Conservation (phyloP, 2,113 vertebrate genomes). For the Clarias batrachus region DNA sequence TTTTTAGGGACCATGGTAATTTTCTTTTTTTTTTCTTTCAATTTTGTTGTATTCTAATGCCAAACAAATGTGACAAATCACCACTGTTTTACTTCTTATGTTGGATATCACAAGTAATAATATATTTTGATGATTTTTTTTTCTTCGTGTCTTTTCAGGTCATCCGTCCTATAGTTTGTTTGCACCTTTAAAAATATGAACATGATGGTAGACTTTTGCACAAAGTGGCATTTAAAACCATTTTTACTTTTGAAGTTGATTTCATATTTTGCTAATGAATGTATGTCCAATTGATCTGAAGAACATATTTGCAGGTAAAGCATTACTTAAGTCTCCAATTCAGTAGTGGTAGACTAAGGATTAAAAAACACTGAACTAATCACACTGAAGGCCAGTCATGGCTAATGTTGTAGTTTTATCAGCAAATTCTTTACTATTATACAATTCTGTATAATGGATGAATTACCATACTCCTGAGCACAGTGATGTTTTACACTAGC, state of each 20-base stretch:
- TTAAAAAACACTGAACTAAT: neutral
- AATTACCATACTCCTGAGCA: neutral
- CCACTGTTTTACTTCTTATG: constrained; percentile 9
- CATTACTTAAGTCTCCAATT: constrained; percentile 8
- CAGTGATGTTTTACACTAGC: neutral
- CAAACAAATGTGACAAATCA: constrained; percentile 47
- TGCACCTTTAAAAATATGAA: constrained; percentile 12
- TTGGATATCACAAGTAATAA: constrained; percentile 15
- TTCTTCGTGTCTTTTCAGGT: constrained; percentile 10
- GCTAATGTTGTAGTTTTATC: neutral
- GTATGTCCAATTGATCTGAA: constrained; percentile 34
- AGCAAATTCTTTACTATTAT: neutral
- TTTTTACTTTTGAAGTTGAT: constrained; percentile 49
- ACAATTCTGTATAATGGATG: neutral
- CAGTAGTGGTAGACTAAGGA: neutral
- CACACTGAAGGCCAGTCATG: neutral
- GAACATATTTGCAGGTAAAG: neutral
- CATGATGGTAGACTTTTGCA: constrained; percentile 5
- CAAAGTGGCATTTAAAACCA: neutral
- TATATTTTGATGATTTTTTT: constrained; percentile 31
- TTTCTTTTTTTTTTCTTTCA: constrained; percentile 21
- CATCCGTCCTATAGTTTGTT: neutral
- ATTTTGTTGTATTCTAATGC: constrained; percentile 31
- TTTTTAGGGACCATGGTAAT: constrained; percentile 32
- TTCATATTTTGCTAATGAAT: constrained; percentile 49